Conservation (phyloP, 1,140 invertebrate species). For the Diorhabda elongata region DNA sequence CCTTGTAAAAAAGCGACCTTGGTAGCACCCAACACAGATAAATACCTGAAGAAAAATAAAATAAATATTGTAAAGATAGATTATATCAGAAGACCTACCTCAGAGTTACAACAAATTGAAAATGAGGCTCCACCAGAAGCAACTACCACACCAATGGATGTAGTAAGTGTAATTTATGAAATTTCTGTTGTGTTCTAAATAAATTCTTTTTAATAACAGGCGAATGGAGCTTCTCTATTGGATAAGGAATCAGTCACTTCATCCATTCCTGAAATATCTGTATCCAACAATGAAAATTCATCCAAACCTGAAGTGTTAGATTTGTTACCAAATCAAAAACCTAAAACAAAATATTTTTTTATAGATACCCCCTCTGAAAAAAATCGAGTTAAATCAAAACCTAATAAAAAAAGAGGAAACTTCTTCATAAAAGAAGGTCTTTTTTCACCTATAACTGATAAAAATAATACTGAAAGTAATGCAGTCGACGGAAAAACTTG, state of each 20-base stretch:
- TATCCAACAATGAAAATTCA: too few relatives aligned
- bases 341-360: too few relatives aligned
- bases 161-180: background rate
- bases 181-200: background rate
- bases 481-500: background rate
- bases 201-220: background rate
- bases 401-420: too few relatives aligned
- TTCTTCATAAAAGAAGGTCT: too few relatives aligned
- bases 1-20: slow-evolving; percentile 7
- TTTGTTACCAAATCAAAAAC: too few relatives aligned
- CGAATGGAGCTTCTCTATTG: background rate
- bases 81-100: background rate
- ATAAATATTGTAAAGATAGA: slow-evolving; percentile 18
- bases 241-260: too few relatives aligned
- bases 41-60: slow-evolving; percentile 17
- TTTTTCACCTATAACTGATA: too few relatives aligned
- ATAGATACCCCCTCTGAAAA: too few relatives aligned
- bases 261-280: too few relatives aligned
- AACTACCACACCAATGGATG: background rate
- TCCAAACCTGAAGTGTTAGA: too few relatives aligned
- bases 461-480: too few relatives aligned
- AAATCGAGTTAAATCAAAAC: too few relatives aligned
- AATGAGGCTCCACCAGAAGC: background rate
- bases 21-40: slow-evolving; percentile 6
- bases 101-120: background rate